These are phyloP conservation scores for Alosa sapidissima DNA, from an alignment of 2,797 vertebrate genomes.

Conservation along the genomic window DNA sequence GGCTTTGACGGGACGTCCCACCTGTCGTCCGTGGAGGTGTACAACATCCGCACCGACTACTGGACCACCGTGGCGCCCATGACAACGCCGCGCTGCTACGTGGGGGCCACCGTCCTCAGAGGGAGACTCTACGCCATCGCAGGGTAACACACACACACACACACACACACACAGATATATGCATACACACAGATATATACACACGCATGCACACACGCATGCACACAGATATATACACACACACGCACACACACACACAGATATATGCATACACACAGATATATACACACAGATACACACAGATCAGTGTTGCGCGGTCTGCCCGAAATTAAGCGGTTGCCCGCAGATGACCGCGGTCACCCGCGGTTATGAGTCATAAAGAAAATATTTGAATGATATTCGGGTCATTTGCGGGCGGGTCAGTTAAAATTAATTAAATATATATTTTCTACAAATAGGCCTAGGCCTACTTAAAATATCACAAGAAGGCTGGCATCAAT, in stretches of 20 bases:
- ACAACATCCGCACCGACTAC: conserved; percentile 96
- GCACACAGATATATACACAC: neutral
- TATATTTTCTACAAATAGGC: too few species aligned
- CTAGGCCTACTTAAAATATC: too few species aligned
- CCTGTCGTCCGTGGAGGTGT: conserved; percentile 94
- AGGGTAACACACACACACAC: conserved; percentile 75
- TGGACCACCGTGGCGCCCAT: conserved; percentile 96
- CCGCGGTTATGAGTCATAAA: too few species aligned
- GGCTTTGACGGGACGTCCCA: conserved; percentile 96
- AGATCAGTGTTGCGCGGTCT: too few species aligned
- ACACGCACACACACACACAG: conserved; percentile 11
- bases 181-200: neutral
- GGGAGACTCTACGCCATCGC: conserved; percentile 96
- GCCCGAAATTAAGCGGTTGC: too few species aligned
- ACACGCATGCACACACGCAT: neutral
- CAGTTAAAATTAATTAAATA: too few species aligned
- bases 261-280: neutral
- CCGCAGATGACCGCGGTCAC: too few species aligned
- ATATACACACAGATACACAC: neutral
- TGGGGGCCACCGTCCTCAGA: conserved; percentile 92
- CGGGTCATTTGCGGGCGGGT: too few species aligned
- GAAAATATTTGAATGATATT: too few species aligned
- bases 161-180: neutral
- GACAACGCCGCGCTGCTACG: conserved; percentile 97
- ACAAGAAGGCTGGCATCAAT: too few species aligned